Conservation (phyloP, 2,797 vertebrate genomes). For the Brachyrhaphis roseni region DNA sequence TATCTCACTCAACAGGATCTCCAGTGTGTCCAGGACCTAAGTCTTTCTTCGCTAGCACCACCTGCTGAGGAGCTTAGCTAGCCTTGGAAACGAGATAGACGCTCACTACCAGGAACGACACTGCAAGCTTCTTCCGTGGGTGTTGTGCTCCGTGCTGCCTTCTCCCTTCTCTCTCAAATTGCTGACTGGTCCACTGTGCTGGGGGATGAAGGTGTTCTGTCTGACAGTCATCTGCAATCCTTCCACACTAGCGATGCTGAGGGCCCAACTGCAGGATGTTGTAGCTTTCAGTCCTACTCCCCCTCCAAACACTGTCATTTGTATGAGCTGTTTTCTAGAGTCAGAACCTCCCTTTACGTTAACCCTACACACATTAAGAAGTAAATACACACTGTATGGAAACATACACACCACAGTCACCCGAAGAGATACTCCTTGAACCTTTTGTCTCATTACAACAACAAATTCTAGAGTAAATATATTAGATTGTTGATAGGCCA, state of each 20-base stretch:
- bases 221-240: slow-evolving; percentile 91
- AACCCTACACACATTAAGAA: slow-evolving; percentile 22
- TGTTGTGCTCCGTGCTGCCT: slow-evolving; percentile 93
- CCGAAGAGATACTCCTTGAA: neutral
- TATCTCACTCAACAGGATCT: slow-evolving; percentile 92
- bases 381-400: neutral
- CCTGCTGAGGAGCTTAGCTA: slow-evolving; percentile 92
- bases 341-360: slow-evolving; percentile 60
- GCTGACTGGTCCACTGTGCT: slow-evolving; percentile 92
- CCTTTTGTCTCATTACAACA: slow-evolving; percentile 2
- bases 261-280: slow-evolving; percentile 74
- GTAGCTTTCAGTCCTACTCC: slow-evolving; percentile 68
- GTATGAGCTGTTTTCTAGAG: slow-evolving; percentile 64
- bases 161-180: slow-evolving; percentile 82
- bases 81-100: slow-evolving; percentile 84
- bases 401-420: slow-evolving; percentile 6
- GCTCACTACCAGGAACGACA: slow-evolving; percentile 93
- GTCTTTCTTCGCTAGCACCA: slow-evolving; percentile 93
- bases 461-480: neutral
- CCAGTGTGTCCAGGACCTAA: slow-evolving; percentile 84
- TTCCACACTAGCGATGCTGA: slow-evolving; percentile 89
- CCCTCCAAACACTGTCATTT: slow-evolving; percentile 63
- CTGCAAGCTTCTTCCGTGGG: slow-evolving; percentile 92
- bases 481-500: neutral
- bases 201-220: slow-evolving; percentile 92